Base-by-base conservation (phyloP, 2,888 invertebrate species). In the Drosophila anceps region DNA sequence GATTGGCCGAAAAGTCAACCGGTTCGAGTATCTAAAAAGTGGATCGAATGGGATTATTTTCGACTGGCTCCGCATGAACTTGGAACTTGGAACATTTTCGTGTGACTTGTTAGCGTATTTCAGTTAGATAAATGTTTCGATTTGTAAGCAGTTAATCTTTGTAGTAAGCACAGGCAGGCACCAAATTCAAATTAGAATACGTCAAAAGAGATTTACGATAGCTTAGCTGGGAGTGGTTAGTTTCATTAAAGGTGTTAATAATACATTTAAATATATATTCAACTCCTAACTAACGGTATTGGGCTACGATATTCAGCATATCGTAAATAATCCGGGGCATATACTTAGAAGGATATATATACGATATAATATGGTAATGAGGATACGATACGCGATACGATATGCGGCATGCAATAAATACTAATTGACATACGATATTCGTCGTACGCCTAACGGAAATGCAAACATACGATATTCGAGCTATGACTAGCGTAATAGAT, bases 1-100 rank as follows among this genome's bases (percentile, higher is more conserved):
- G 96, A 94, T 99, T 99, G 92, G 96, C 96, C n/a, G 98, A 98
- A 93, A 99, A 98, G 93, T 99, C 98, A 81, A 98, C 94, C 53
- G 96, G 95, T 88, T 96, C 95, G 46, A 96, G 94, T 76, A 94
- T 94, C 97, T 98, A 27, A 20, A 72, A 65, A 9, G 31, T 39
- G 13, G 10, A 46, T 31, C 43, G 27, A 33, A 15, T 2, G 4
- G 5, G 9, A 46, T 54, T 67, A 54, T 67, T 46, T 15, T 5
- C 1, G 8, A 9, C 27, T 43, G 9, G 12, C n/a, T 27, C 39
- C 31, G 29, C 0, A 24, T 24, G 13, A 7, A n/a, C 4, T 7
- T n/a, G 12, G 1, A 43, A n/a, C 10, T 27, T 29, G 5, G 15
- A 27, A 15, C 15, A 12, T 43, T 10, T 58, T 24, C 8, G 27